phyloP scores from a whole-genome alignment of 2,113 vertebrate species.

The Bothrops jararaca region DNA sequence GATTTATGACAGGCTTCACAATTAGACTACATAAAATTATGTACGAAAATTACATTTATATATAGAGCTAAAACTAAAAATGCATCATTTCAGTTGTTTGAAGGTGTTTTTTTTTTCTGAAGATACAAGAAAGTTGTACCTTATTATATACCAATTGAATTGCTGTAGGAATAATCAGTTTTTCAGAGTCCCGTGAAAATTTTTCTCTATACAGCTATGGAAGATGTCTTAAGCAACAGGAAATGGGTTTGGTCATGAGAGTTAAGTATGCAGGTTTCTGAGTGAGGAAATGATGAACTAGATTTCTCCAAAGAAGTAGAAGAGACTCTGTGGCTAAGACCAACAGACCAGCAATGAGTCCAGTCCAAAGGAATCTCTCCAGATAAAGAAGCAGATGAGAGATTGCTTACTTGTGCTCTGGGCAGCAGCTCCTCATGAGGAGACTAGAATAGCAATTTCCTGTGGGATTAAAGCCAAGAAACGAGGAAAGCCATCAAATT shows the following conservation, averaged over 20 bases:
- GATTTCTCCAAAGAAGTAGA: not conserved
- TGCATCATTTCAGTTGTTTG: not conserved
- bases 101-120: not conserved
- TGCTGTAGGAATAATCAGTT: not conserved
- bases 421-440: not conserved
- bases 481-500: not conserved
- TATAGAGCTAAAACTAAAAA: not conserved
- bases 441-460: not conserved
- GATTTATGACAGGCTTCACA: not conserved
- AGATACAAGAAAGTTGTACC: not conserved
- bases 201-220: not conserved
- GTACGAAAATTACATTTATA: not conserved
- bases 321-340: not conserved
- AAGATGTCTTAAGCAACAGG: not conserved
- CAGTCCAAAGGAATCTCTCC: not conserved
- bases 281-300: not conserved
- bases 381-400: not conserved
- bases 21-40: not conserved
- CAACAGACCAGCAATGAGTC: not conserved
- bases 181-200: not conserved
- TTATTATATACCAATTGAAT: not conserved
- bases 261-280: not conserved
- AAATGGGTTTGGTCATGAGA: not conserved
- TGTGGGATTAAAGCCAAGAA: not conserved
- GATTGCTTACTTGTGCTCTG: not conserved